phyloP scores from a whole-genome alignment of 2,797 vertebrate species.

The Telmatherina bonti region DNA sequence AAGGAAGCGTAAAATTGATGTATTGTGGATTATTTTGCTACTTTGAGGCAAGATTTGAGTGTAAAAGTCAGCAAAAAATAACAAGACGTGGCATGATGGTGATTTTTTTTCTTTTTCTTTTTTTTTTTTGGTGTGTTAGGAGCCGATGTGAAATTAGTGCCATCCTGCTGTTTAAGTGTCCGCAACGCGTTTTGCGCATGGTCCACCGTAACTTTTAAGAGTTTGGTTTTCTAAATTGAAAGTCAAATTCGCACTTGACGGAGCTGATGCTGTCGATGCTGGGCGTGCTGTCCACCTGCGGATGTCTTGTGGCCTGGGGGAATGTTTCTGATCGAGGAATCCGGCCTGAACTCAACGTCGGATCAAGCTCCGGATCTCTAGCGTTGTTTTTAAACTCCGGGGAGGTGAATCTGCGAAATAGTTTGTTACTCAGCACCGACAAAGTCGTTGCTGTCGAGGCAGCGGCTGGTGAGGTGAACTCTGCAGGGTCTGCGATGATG shows the following conservation, averaged over 20 bases:
- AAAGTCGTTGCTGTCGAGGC: slow-evolving; percentile 47
- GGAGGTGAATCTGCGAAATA: slow-evolving; percentile 80
- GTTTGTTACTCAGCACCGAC: slow-evolving; percentile 69
- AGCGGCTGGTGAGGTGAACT: background rate
- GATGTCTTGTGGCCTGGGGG: slow-evolving; percentile 61
- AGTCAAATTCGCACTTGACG: slow-evolving; percentile 84
- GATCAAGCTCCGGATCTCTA: slow-evolving; percentile 32
- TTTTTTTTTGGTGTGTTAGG: background rate
- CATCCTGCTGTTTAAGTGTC: background rate
- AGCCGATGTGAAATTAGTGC: background rate
- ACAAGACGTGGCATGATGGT: background rate
- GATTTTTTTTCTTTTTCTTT: background rate
- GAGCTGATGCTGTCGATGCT: slow-evolving; percentile 85
- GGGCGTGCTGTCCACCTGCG: slow-evolving; percentile 75
- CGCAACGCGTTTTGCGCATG: slow-evolving; percentile 30
- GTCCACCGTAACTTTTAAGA: slow-evolving; percentile 19
- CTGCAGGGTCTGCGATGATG: slow-evolving; percentile 19
- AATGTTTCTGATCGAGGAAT: slow-evolving; percentile 80
- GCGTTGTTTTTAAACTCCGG: slow-evolving; percentile 73
- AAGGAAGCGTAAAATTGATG: background rate
- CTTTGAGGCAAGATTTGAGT: background rate
- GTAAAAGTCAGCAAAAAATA: slow-evolving; percentile 4
- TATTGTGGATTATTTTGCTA: background rate
- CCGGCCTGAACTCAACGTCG: slow-evolving; percentile 1
- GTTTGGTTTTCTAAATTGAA: slow-evolving; percentile 56